Conservation (phyloP, 2,888 invertebrate genomes). For the Cephus nigrinus region DNA sequence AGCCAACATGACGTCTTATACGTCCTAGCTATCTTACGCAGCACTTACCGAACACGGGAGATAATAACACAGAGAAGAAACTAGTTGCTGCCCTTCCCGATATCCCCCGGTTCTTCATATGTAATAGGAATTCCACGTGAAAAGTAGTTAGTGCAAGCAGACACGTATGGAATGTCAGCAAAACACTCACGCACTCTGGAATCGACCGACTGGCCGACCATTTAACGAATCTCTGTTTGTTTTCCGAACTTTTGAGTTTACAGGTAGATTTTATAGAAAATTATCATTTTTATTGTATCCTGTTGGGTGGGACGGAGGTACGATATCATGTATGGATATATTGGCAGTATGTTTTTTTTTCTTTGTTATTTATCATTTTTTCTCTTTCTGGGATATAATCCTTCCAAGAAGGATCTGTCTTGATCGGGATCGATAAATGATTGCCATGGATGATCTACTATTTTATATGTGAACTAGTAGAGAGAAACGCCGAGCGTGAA, state of each 20-base stretch:
- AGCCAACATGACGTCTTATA: conserved; percentile 29
- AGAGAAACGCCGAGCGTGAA: background rate
- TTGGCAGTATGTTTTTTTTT: background rate
- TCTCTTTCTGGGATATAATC: background rate
- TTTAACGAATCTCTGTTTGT: background rate
- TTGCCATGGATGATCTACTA: background rate
- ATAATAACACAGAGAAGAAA: conserved; percentile 54
- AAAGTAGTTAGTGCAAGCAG: conserved; percentile 41
- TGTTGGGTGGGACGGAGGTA: background rate
- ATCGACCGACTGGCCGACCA: conserved; percentile 21
- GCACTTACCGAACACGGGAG: conserved; percentile 42
- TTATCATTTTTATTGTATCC: background rate
- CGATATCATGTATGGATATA: background rate
- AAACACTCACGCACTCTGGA: conserved; percentile 34
- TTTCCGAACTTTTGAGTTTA: background rate
- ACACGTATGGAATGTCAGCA: conserved; percentile 45
- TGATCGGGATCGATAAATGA: background rate
- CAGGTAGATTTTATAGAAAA: background rate
- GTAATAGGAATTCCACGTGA: conserved; percentile 37
- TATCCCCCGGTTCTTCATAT: conserved; percentile 15
- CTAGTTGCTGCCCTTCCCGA: conserved; percentile 32
- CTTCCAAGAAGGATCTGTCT: background rate
- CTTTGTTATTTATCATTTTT: background rate
- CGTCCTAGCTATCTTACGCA: conserved; percentile 31
- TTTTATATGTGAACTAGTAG: background rate